A percentile compares a stretch with the other conserved stretches of the same genome.
Conservation (phyloP, 2,797 vertebrate genomes). For the Coregonus suidteri region DNA sequence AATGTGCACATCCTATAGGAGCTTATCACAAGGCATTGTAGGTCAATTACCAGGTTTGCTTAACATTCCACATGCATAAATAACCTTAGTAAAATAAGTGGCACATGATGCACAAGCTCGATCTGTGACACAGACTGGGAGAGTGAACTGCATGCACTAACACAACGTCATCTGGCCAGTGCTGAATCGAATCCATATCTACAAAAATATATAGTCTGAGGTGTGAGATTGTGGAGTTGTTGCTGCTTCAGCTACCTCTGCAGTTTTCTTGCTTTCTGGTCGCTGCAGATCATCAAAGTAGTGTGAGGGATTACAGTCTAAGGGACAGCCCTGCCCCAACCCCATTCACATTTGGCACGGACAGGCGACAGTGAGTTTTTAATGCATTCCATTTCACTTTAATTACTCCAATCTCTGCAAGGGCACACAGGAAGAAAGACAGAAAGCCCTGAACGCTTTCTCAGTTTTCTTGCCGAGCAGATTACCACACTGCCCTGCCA, state of each 20-base stretch:
- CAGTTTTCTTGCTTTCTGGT: constrained; percentile 71
- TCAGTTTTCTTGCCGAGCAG: constrained; percentile 85
- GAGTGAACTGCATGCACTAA: neutral
- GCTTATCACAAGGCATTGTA: neutral
- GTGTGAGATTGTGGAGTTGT: constrained; percentile 66
- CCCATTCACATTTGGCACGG: constrained; percentile 82
- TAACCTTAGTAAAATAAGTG: neutral
- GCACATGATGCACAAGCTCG: neutral
- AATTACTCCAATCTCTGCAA: constrained; percentile 89
- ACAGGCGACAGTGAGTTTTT: constrained; percentile 79
- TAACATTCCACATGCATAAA: neutral
- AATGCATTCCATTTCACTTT: constrained; percentile 88
- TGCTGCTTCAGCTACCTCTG: constrained; percentile 50
- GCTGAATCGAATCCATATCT: constrained; percentile 60
- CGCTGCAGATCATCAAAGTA: constrained; percentile 76
- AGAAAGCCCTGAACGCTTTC: constrained; percentile 30
- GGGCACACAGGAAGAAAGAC: constrained; percentile 85
- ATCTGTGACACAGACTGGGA: neutral
- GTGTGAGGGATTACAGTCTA: constrained; percentile 79
- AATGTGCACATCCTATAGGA: constrained; percentile 44
- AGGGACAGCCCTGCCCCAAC: constrained; percentile 74
- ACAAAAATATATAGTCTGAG: constrained; percentile 43
- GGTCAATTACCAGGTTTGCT: constrained; percentile 3
- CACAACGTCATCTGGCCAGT: neutral
- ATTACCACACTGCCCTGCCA: constrained; percentile 88